Evolutionary conservation across 2,888 invertebrate genomes (phyloP), one percentile per base, ranked within the genome.

Genomic region (Sphinx pinastri): DNA sequence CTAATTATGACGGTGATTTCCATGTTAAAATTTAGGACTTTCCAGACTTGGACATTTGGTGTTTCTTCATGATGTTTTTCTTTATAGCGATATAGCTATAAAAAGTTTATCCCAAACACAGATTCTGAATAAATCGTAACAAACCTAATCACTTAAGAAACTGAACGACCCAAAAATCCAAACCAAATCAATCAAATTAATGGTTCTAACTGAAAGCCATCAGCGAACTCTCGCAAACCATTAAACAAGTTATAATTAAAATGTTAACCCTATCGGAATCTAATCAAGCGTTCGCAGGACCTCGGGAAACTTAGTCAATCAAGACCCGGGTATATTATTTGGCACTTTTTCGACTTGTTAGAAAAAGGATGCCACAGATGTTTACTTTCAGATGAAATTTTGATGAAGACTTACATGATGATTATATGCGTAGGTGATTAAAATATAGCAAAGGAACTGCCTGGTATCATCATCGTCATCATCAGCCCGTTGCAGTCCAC

Each of bases 201-300:
- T 74, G 71, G 59, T 25, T 19, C 19, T 54, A 19, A 58, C 58
- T 8, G 11, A 38, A 60, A 60, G 60, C 69, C 67, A 67, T 74
- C 73, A 67, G 74, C 74, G 75, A 74, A 74, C 74, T 68, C 70
- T 74, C 74, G 71, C 71, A 71, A 72, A 63, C 71, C 71, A 77
- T 80, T 76, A 75, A 71, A 51, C 69, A 79, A 81, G 76, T 80
- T 81, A 74, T 80, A 79, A 81, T 81, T 81, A 74, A 80, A 80
- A 71, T 71, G 67, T 74, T 74, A 77, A 81, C 74, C 76, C 76
- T 73, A 79, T 75, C 74, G 70, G 67, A 67, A 66, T 60, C 70
- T 74, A 75, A 81, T 79, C 76, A 67, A 25, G 12, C 16, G 55
- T 73, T 73, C 13, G 71, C 71, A 69, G 69, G 70, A 52, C 68